Conservation (phyloP, 2,113 vertebrate species). For the Ranitomeya imitator region DNA sequence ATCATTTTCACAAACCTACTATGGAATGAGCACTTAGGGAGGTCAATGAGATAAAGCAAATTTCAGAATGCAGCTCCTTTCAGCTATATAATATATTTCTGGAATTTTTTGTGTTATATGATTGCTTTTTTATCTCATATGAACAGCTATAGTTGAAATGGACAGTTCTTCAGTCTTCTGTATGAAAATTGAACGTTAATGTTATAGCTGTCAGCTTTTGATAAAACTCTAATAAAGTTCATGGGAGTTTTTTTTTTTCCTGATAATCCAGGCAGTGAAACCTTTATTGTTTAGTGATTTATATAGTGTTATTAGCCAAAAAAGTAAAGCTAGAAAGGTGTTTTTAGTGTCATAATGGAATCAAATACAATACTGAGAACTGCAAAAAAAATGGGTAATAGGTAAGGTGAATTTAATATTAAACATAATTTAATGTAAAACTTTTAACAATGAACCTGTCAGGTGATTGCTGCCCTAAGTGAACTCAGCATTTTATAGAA, state of each 20-base stretch:
- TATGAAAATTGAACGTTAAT: not conserved
- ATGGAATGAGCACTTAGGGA: not conserved
- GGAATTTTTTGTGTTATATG: not conserved
- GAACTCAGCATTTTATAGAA: not conserved
- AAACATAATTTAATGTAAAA: not conserved
- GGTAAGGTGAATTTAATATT: not conserved
- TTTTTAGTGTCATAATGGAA: not conserved
- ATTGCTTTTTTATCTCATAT: not conserved
- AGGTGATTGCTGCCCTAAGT: too few relatives aligned
- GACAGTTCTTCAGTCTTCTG: not conserved
- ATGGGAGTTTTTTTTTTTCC: not conserved
- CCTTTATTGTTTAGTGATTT: not conserved
- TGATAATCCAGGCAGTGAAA: not conserved
- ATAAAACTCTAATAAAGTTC: not conserved
- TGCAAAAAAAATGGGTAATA: too few relatives aligned
- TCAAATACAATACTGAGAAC: not conserved
- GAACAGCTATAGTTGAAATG: slow-evolving; percentile 2
- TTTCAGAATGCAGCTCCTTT: not conserved
- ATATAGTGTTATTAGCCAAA: not conserved
- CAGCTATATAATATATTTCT: not conserved
- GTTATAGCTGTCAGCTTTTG: too few relatives aligned
- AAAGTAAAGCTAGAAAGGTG: not conserved
- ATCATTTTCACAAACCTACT: not conserved
- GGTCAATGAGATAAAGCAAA: not conserved
- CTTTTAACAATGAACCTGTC: not conserved